phyloP scores from a whole-genome alignment of 2,888 invertebrate species.

The Hipparchia semele region DNA sequence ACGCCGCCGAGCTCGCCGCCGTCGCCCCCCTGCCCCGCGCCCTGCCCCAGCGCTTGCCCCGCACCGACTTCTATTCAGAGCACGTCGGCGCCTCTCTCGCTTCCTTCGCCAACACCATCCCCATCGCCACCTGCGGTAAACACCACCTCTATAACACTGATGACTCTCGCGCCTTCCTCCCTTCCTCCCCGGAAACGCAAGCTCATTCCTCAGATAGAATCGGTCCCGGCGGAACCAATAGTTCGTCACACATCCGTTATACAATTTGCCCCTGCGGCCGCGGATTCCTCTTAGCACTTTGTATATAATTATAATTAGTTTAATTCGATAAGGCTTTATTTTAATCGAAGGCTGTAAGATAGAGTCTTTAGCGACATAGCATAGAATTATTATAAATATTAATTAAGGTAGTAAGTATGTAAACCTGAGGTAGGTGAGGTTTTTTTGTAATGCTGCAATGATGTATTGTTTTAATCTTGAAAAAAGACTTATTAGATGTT shows the following conservation, averaged over 20 bases:
- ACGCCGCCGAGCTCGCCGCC: slow-evolving; percentile 84
- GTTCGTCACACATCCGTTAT: slow-evolving; percentile 88
- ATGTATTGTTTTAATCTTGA: slow-evolving; percentile 48
- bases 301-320: slow-evolving; percentile 37
- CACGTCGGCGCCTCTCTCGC: slow-evolving; percentile 81
- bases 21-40: slow-evolving; percentile 71
- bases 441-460: slow-evolving; percentile 36
- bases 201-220: slow-evolving; percentile 87
- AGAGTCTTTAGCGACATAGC: slow-evolving; percentile 45
- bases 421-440: slow-evolving; percentile 33
- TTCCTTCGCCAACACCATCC: slow-evolving; percentile 63
- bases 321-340: slow-evolving; percentile 50
- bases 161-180: slow-evolving; percentile 72
- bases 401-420: slow-evolving; percentile 35
- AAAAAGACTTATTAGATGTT: slow-evolving; percentile 63
- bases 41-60: slow-evolving; percentile 73
- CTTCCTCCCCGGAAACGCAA: slow-evolving; percentile 92
- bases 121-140: slow-evolving; percentile 71
- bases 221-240: slow-evolving; percentile 55
- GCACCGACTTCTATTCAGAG: slow-evolving; percentile 64
- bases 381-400: slow-evolving; percentile 35
- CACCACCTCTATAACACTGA: slow-evolving; percentile 25
- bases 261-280: slow-evolving; percentile 90
- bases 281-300: slow-evolving; percentile 64
- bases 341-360: slow-evolving; percentile 53